phyloP scores from a whole-genome alignment of 1,140 invertebrate genomes.

The Acromyrmex heyeri region DNA sequence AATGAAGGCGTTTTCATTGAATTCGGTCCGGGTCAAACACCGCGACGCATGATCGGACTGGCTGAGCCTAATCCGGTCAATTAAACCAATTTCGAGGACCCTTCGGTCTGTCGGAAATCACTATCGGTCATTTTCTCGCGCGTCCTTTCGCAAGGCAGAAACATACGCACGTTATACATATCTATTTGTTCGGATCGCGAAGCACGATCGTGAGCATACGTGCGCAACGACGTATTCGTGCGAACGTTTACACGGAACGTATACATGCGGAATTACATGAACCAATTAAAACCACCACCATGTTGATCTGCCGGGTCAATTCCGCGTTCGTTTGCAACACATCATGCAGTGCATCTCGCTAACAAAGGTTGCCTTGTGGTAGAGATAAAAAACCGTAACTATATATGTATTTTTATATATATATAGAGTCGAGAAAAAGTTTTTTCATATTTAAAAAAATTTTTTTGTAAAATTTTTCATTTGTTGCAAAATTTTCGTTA shows the following conservation, averaged over 20 bases:
- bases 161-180: neutral
- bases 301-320: constrained; percentile 61
- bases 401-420: too few species aligned
- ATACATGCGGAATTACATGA: constrained; percentile 47
- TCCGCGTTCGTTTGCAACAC: constrained; percentile 31
- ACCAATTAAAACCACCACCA: constrained; percentile 51
- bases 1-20: constrained; percentile 71
- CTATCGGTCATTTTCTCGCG: constrained; percentile 38
- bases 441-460: too few species aligned
- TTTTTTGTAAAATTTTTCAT: too few species aligned
- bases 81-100: constrained; percentile 80
- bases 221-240: constrained; percentile 37
- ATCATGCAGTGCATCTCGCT: constrained; percentile 12
- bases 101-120: constrained; percentile 45
- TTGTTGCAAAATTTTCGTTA: too few species aligned
- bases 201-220: constrained; percentile 14
- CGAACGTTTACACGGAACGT: constrained; percentile 64
- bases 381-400: neutral
- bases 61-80: constrained; percentile 74
- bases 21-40: constrained; percentile 52
- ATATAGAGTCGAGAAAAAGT: too few species aligned
- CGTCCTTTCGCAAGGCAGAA: constrained; percentile 38
- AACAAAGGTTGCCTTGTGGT: neutral
- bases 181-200: neutral
- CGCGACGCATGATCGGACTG: constrained; percentile 63